Conservation (phyloP, 2,888 invertebrate species). For the Eupithecia subumbrata region DNA sequence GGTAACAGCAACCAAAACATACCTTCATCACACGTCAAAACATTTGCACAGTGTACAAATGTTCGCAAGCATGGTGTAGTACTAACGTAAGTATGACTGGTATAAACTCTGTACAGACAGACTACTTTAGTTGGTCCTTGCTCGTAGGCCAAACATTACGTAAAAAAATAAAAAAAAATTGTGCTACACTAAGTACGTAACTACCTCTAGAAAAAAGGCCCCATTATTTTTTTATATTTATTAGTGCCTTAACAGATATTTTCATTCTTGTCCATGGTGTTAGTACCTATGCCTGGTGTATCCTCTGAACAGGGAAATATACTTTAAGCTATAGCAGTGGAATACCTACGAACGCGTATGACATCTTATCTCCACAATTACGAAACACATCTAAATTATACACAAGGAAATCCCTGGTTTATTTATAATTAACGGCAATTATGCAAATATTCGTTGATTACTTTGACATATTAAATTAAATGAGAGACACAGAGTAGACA, state of each 20-base stretch:
- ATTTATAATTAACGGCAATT: constrained; percentile 21
- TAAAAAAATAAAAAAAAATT: background rate
- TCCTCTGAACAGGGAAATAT: background rate
- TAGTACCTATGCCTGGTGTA: background rate
- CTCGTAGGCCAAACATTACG: background rate
- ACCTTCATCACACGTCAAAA: background rate
- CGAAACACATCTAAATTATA: constrained; percentile 4
- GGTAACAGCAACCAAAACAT: background rate
- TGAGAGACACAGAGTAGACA: constrained; percentile 21
- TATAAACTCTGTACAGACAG: background rate
- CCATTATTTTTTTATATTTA: background rate
- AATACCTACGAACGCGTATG: background rate
- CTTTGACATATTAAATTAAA: constrained; percentile 30
- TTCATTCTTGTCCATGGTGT: background rate
- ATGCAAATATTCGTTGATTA: constrained; percentile 27
- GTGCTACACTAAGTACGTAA: background rate
- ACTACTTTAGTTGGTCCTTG: background rate
- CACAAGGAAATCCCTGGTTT: constrained; percentile 11
- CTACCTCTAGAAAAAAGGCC: background rate
- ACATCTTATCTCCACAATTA: constrained; percentile 7
- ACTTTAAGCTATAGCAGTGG: background rate
- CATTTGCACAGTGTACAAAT: background rate
- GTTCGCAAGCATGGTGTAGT: background rate
- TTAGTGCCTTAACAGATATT: background rate
- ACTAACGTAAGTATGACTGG: background rate